Evolutionary conservation across 2,888 invertebrate species (phyloP), one percentile per base, ranked within the genome.

Genomic region (Adelphocoris suturalis): DNA sequence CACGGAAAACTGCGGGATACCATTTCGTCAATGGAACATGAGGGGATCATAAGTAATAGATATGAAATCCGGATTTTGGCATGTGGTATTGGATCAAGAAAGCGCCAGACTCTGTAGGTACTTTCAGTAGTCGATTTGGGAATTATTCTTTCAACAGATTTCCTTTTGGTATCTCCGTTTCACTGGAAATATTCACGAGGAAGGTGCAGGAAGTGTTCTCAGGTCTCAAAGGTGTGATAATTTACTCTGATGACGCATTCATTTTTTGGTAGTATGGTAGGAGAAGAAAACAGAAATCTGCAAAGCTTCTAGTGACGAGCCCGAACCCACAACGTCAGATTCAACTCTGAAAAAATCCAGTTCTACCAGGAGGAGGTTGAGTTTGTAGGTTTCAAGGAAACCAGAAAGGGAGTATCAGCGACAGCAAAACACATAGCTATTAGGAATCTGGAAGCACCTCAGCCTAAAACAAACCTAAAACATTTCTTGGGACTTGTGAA

Each of bases 231-330:
- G 61, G 61, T 19, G 85, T 85, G 13, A 28, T 52, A 57, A 85
- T 85, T n/a, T 85, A 85, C 85, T 85, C 57, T 27, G 85, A 85
- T 57, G 85, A 85, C 4, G 85, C 81, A 7, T 5, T 86, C n/a
- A 61, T 87, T 23, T 87, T n/a, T 46, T 37, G 93, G 93, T 13
- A 55, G 57, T 16, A 91, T 91, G 0, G 92, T 92, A 90, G 89
- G 89, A 57, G 92, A 93, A 75, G 92, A 93, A 90, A 92, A 93
- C 86, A 61, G 57, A 46, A 90, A 91, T 16, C 89, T 93, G 27
- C 84, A 91, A 61, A 76, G 84, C 28, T 92, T 93, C 14, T 47
- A 92, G 28, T 86, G 92, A 55, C 90, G 92, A 48, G 91, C 93
- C 47, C 81, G 89, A 52, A 90, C 92, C 75, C 68, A 91, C 61